phyloP scores from a whole-genome alignment of 2,113 vertebrate species.

The Malurus melanocephalus region DNA sequence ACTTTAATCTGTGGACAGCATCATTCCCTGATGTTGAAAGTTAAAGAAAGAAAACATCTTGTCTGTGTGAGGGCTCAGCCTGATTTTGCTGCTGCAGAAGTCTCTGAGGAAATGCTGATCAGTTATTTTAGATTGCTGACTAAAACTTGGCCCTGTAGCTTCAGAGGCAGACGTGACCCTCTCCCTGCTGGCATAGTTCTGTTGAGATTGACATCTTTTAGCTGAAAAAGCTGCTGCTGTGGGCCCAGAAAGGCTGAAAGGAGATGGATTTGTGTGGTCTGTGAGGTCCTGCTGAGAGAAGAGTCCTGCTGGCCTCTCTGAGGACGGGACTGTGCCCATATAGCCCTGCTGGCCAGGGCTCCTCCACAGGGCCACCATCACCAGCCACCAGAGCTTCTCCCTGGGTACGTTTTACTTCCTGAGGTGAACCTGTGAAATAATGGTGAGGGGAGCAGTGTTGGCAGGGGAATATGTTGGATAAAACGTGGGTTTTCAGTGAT shows the following conservation, averaged over 20 bases:
- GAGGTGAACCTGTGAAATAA: neutral
- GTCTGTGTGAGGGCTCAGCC: neutral
- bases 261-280: neutral
- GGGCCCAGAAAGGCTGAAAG: neutral
- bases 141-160: neutral
- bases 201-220: neutral
- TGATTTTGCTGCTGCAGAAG: neutral
- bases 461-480: neutral
- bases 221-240: neutral
- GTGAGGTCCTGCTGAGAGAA: neutral
- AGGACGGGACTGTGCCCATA: fast-evolving
- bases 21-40: neutral
- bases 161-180: neutral
- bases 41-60: neutral
- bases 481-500: neutral
- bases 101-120: neutral
- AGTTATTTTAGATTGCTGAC: neutral
- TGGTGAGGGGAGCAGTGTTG: neutral
- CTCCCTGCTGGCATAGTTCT: fast-evolving
- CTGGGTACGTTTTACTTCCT: fast-evolving
- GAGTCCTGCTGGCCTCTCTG: neutral
- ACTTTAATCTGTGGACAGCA: neutral
- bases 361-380: neutral
- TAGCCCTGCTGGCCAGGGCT: neutral
- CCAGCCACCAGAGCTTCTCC: neutral